These are phyloP conservation scores for Pogona vitticeps DNA, from an alignment of 2,113 vertebrate genomes.

Conservation along the genomic window DNA sequence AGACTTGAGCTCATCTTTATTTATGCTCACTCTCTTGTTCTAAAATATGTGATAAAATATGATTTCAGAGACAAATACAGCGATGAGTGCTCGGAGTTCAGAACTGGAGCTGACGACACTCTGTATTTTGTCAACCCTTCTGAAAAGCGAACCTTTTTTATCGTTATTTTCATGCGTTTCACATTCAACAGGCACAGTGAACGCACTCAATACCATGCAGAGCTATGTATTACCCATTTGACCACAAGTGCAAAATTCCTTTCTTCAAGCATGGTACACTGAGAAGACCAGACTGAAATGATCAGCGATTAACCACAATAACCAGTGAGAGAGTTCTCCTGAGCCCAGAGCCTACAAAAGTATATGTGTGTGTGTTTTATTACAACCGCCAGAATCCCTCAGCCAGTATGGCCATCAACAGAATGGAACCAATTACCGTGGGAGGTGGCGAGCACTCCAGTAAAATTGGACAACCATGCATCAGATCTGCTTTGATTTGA, in stretches of 20 bases:
- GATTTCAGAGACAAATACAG: not conserved
- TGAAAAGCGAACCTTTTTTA: constrained; percentile 1
- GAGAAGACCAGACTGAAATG: not conserved
- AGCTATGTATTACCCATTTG: not conserved
- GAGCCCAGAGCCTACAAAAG: too few species aligned
- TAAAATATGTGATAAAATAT: constrained; percentile 57
- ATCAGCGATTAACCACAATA: too few species aligned
- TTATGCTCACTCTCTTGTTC: constrained; percentile 97
- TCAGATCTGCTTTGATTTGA: too few species aligned
- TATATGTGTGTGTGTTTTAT: too few species aligned
- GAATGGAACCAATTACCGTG: too few species aligned
- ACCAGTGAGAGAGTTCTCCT: too few species aligned
- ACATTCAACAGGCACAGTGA: not conserved
- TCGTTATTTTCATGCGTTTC: not conserved
- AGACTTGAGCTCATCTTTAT: constrained; percentile 96
- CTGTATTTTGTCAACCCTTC: not conserved
- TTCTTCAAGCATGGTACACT: too few species aligned
- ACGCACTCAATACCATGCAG: not conserved
- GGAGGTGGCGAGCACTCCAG: too few species aligned
- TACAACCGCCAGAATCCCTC: too few species aligned
- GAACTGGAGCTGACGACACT: not conserved
- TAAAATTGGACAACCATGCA: too few species aligned
- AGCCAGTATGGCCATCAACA: too few species aligned
- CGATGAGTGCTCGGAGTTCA: not conserved
- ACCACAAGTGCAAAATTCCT: not conserved